Evolutionary conservation across 2,797 vertebrate species (phyloP), one percentile per base, ranked within the genome.

Genomic region (Caiman crocodilus): DNA sequence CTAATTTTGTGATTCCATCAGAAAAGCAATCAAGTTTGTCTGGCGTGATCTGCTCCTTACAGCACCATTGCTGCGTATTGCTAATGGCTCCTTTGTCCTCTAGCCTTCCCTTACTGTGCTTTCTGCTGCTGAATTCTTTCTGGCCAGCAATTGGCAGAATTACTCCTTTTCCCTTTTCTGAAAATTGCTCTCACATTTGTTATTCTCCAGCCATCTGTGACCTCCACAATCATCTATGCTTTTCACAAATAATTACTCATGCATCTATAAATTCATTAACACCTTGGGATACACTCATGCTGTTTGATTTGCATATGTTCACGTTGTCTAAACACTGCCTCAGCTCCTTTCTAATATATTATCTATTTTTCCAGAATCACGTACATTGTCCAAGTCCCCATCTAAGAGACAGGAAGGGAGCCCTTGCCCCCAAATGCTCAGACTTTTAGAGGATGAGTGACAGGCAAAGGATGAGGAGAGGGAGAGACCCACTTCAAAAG

Each of bases 211-310:
- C 82, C 94, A 90, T 93, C 95, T 94, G 91, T 80, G 89, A 94
- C 91, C 94, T 88, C 87, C 25, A 4, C 82, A 7, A 87, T 87
- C 79, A 90, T 23, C 90, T 4, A 7, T 67, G 89, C 94, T 92
- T 94, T 92, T 92, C 92, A 79, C 91, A 88, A 93, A 50, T 85
- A 63, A 96, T 96, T 95, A 88, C 94, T 96, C 90, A 88, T 87
- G 93, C 84, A 28, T 85, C 95, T 88, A 7, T 84, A 94, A 95
- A 87, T 93, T 95, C 94, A 92, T 95, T 94, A 94, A 90, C 93
- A 93, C 90, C 94, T 92, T 11, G 82, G 94, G 94, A 92, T 55
- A 35, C 60, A 6, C 50, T 79, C 92, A 60, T 26, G 79, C 92
- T 85, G 94, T 3, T 79, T 85, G 80, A 94, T 94, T 94, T 95